phyloP scores from a whole-genome alignment of 2,113 vertebrate species.

The Ranitomeya variabilis region DNA sequence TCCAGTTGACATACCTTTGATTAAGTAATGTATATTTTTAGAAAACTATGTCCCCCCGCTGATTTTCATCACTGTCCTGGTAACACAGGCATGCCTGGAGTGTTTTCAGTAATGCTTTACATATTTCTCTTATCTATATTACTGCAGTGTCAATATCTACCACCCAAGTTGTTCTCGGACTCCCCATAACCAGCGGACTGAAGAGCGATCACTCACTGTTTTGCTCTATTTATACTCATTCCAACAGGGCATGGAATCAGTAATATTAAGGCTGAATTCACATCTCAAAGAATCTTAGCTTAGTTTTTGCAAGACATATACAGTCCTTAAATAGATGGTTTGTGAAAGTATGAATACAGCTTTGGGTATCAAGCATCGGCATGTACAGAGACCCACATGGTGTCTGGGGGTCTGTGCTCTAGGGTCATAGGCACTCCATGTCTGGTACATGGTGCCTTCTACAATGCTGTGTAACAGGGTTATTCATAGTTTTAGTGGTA shows the following conservation, averaged over 20 bases:
- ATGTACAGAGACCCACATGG: not conserved
- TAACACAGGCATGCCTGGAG: not conserved
- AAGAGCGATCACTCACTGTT: not conserved
- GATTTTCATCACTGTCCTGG: not conserved
- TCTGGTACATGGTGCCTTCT: too few relatives aligned
- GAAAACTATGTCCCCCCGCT: not conserved
- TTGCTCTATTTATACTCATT: not conserved
- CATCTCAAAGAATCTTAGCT: not conserved
- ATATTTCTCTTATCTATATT: slow-evolving; percentile 20
- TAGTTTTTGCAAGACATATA: not conserved
- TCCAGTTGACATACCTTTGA: slow-evolving; percentile 34
- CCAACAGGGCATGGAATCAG: not conserved
- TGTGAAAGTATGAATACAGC: not conserved
- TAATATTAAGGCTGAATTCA: not conserved
- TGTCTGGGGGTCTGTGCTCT: too few relatives aligned
- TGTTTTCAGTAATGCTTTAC: not conserved
- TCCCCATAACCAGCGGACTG: not conserved
- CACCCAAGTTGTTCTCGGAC: slow-evolving; percentile 2
- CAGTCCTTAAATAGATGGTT: not conserved
- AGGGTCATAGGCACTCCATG: too few relatives aligned
- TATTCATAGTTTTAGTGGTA: too few relatives aligned
- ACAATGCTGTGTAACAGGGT: too few relatives aligned
- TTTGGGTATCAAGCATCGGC: not conserved
- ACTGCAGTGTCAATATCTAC: not conserved
- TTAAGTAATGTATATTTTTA: not conserved